These are phyloP conservation scores for Acrocephalus kingi DNA, from an alignment of 2,113 vertebrate genomes.

Conservation along the genomic window DNA sequence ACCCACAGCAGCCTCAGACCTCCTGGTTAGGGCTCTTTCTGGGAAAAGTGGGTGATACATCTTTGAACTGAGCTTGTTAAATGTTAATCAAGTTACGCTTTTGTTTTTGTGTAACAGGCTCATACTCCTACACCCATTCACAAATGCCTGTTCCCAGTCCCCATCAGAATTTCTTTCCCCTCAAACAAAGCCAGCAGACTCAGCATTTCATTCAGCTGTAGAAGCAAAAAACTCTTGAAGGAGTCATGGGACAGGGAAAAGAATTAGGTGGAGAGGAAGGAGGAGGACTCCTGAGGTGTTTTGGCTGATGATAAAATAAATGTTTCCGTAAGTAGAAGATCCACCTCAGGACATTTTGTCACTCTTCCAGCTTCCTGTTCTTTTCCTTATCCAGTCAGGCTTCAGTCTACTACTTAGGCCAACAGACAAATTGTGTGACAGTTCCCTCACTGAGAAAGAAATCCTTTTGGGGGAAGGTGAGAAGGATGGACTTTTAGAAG, in stretches of 20 bases:
- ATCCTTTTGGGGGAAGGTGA: neutral
- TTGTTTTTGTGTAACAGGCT: neutral
- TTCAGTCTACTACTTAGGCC: neutral
- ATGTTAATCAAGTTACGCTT: neutral
- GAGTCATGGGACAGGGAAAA: neutral
- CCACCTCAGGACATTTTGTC: neutral
- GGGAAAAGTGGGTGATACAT: neutral
- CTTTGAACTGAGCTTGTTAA: slow-evolving; percentile 1
- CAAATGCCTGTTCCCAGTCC: neutral
- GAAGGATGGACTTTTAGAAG: neutral
- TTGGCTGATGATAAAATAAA: neutral
- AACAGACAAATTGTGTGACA: neutral
- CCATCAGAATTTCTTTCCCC: neutral
- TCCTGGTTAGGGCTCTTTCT: neutral
- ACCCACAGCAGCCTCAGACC: neutral
- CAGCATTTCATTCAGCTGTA: neutral
- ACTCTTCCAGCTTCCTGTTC: neutral
- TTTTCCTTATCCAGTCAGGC: neutral
- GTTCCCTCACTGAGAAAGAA: neutral
- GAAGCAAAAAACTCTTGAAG: neutral
- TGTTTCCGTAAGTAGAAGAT: neutral
- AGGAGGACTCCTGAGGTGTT: neutral
- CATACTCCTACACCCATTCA: neutral
- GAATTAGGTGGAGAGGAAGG: neutral
- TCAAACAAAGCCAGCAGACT: neutral